phyloP scores from a whole-genome alignment of 1,140 invertebrate species.

The Ostrea edulis region DNA sequence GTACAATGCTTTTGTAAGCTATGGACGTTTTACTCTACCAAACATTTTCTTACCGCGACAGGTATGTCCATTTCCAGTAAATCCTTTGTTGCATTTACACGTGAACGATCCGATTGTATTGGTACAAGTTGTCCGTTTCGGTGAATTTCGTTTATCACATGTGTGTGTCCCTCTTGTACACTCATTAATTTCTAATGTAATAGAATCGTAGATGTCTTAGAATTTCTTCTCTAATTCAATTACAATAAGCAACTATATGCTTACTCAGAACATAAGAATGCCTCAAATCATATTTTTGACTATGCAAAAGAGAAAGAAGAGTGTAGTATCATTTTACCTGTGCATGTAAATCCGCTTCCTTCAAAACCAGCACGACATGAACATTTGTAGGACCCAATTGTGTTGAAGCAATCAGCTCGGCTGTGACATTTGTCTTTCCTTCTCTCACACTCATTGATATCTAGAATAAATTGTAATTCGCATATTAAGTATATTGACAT shows the following conservation, averaged over 20 bases:
- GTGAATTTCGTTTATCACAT: neutral
- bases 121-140: neutral
- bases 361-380: conserved; percentile 65
- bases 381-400: conserved; percentile 64
- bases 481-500: no score
- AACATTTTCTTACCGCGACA: neutral
- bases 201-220: no score
- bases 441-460: conserved; percentile 67
- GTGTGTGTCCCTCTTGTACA: neutral
- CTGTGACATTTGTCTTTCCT: conserved; percentile 55
- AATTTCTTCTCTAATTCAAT: no score
- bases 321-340: conserved; percentile 24
- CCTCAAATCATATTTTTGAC: no score
- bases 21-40: neutral
- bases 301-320: conserved; percentile 18
- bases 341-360: conserved; percentile 41
- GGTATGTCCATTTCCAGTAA: neutral
- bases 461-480: conserved; percentile 44
- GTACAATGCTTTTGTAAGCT: neutral
- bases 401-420: conserved; percentile 62
- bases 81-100: conserved; percentile 18
- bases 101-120: neutral
- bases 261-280: no score
- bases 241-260: no score
- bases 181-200: conserved; percentile 17